Base-by-base conservation (phyloP, 2,113 vertebrate species). In the Pangasianodon gigas region DNA sequence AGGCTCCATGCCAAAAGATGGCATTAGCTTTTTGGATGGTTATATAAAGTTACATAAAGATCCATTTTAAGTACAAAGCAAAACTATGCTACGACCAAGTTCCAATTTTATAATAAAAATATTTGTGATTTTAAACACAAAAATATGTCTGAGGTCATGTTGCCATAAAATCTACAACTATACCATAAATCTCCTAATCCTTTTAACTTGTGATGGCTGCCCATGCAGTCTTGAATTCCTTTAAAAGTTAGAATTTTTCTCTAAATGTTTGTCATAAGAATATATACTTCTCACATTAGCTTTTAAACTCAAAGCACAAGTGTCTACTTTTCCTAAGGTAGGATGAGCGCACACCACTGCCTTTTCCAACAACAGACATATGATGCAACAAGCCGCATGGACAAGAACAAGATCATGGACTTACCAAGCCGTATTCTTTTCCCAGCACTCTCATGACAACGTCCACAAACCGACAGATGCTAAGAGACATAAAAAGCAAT, bases 391-490 rank as follows among this genome's bases (percentile, higher is more conserved):
- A 48, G 26, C 41, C 44, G 58, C 21, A 67, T 32, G 5, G 71
- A 74, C 77, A 86, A 56, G 80, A 85, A 79, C 77, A 87, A 60
- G 80, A 91, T 91, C 1, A 89, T 89, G 37, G 18, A 95, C 95
- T 96, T 95, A 96, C 96, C 94, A 90, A 91, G 95, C 8, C 85
- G 94, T 94, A 94, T 96, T 96, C 95, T 90, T 93, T 92, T 89
- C 87, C 90, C 91, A 89, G 51, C 65, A 26, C 29, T 11, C 44
- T 51, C 32, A 52, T 32, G 37, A 18, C 29, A 11, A 77, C 3
- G 19, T 83, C 86, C 86, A 62, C 82, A 86, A 48, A 24, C 48
- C 16, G 54, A 41, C 88, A 19, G 62, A 77, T 92, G 80, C 58
- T 87, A 56, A 37, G 46, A 74, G 48, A 88, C 81, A 65, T 54